Conservation (phyloP, 2,888 invertebrate genomes). For the Phalera bucephala region DNA sequence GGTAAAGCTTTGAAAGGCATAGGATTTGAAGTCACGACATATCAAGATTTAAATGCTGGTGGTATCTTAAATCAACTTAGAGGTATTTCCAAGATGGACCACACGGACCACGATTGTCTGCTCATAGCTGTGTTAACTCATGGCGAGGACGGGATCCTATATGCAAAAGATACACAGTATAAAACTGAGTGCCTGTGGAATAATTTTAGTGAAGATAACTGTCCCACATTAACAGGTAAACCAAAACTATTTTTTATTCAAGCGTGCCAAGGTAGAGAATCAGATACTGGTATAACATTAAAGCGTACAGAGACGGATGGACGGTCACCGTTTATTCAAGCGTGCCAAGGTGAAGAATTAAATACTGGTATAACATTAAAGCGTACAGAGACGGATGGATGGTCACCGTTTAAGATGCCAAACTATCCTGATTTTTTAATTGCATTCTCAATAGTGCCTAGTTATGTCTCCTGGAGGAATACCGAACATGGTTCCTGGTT, state of each 20-base stretch:
- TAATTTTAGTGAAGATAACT: constrained; percentile 91
- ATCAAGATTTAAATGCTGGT: constrained; percentile 86
- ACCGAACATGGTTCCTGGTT: constrained; percentile 98
- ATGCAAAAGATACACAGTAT: constrained; percentile 93
- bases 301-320: constrained; percentile 87
- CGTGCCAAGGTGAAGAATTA: constrained; percentile 95
- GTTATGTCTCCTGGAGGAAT: constrained; percentile 97
- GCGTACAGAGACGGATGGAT: constrained; percentile 90
- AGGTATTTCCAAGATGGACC: constrained; percentile 89
- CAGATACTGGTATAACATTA: constrained; percentile 90
- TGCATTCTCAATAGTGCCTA: constrained; percentile 96
- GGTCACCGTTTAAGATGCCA: constrained; percentile 92
- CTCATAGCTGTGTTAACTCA: constrained; percentile 93
- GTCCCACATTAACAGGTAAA: constrained; percentile 93
- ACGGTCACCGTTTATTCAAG: constrained; percentile 94
- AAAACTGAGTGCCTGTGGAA: constrained; percentile 92
- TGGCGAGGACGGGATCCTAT: constrained; percentile 94
- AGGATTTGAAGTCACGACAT: constrained; percentile 88
- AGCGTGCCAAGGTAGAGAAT: constrained; percentile 96
- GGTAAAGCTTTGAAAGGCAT: constrained; percentile 84
- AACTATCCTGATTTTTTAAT: constrained; percentile 96
- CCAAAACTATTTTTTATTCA: constrained; percentile 90
- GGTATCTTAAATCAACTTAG: constrained; percentile 86
- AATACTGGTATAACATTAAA: constrained; percentile 90
- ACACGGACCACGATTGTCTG: constrained; percentile 92